Evolutionary conservation across 2,888 invertebrate genomes (phyloP).

Genomic region (Limenitis camilla): DNA sequence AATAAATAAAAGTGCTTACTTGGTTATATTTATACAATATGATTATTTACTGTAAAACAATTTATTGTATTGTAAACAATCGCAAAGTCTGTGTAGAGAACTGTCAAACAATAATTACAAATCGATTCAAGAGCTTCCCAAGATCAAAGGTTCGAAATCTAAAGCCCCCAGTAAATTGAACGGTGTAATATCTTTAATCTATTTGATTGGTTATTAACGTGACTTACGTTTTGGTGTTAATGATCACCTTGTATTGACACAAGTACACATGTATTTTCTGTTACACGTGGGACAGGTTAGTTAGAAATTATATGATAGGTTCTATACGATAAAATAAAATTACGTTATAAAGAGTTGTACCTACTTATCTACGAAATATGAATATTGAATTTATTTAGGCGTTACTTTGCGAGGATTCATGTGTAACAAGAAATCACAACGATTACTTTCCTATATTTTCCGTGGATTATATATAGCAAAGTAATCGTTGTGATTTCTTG

Average conservation of each 20-base stretch:
- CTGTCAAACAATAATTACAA: slow-evolving; percentile 58
- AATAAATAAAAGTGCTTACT: background rate
- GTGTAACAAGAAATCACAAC: too few species aligned
- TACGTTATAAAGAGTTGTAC: too few species aligned
- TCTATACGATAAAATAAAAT: too few species aligned
- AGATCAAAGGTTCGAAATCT: slow-evolving; percentile 55
- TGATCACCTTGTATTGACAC: slow-evolving; percentile 52
- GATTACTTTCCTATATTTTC: too few species aligned
- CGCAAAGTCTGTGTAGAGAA: slow-evolving; percentile 29
- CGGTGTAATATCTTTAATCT: slow-evolving; percentile 66
- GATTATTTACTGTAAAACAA: slow-evolving; percentile 8
- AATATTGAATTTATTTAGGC: too few species aligned
- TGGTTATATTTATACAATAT: slow-evolving; percentile 4
- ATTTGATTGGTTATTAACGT: slow-evolving; percentile 69
- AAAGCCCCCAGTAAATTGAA: slow-evolving; percentile 49
- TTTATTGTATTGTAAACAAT: slow-evolving; percentile 32
- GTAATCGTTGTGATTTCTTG: too few species aligned
- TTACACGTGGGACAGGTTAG: slow-evolving; percentile 15
- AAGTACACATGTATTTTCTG: slow-evolving; percentile 18
- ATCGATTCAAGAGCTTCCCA: slow-evolving; percentile 50
- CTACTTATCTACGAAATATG: too few species aligned
- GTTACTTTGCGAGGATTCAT: too few species aligned
- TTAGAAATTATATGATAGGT: too few species aligned
- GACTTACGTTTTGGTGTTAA: slow-evolving; percentile 54
- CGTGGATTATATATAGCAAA: too few species aligned